Evolutionary conservation across 2,113 vertebrate species (phyloP).

Genomic region (Chloroceryle aenea): DNA sequence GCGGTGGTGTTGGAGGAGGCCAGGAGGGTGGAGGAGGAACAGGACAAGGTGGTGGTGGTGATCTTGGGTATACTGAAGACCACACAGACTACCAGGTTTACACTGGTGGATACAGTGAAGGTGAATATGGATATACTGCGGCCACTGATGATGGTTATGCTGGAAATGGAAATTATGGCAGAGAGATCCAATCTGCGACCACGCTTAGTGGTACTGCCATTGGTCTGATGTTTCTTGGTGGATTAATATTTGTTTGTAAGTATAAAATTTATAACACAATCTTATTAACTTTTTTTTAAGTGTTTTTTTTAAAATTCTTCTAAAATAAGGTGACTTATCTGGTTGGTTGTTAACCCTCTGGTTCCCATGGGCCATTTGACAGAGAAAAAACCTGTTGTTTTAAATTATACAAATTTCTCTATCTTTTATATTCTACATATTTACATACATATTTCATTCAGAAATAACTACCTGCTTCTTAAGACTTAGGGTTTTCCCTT

Average conservation of each 20-base stretch:
- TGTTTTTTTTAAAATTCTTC: neutral
- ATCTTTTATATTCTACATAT: neutral
- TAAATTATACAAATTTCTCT: neutral
- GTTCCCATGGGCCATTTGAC: neutral
- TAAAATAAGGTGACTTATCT: neutral
- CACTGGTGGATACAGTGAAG: rapidly evolving
- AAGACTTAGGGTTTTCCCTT: neutral
- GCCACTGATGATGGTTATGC: rapidly evolving
- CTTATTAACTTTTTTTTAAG: neutral
- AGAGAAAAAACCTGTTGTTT: neutral
- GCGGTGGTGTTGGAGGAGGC: neutral
- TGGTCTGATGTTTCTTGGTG: conserved; percentile 74
- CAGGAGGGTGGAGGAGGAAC: neutral
- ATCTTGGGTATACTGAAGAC: rapidly evolving
- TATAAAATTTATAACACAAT: neutral
- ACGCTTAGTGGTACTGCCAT: conserved; percentile 75
- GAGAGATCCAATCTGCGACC: rapidly evolving
- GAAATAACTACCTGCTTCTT: neutral
- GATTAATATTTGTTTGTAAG: conserved; percentile 83
- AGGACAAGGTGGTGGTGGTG: neutral
- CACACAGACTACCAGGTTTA: neutral
- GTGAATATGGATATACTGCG: rapidly evolving
- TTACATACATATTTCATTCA: neutral
- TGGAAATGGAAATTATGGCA: neutral
- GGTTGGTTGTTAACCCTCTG: neutral